Evolutionary conservation across 2,888 invertebrate genomes (phyloP), one percentile per base, ranked within the genome.

Genomic region (Orgyia antiqua): DNA sequence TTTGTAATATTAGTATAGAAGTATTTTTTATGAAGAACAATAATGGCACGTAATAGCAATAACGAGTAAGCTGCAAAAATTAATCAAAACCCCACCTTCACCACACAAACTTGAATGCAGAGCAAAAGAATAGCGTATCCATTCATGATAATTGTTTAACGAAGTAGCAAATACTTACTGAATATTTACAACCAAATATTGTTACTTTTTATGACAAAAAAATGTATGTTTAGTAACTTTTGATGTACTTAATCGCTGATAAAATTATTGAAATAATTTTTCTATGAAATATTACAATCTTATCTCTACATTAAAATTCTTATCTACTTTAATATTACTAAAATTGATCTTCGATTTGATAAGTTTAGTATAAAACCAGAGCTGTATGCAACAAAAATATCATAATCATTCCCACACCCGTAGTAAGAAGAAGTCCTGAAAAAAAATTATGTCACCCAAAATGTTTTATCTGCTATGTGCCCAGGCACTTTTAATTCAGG

Each of bases 61-160:
- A n/a, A n/a, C n/a, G n/a, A n/a, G n/a, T n/a, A n/a, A n/a, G n/a
- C n/a, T n/a, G n/a, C n/a, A n/a, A n/a, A n/a, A n/a, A n/a, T n/a
- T n/a, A n/a, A n/a, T n/a, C n/a, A n/a, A 9, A 12, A 1, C 8
- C 29, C 29, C 4, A 48, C 47, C 35, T 44, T 41, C 17, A 47
- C 29, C 36, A 48, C 37, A 33, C 33, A 47, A 38, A 39, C 39
- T 33, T 45, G 48, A 29, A 48, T 15, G 35, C 42, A 48, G 29
- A 49, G n/a, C 6, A 48, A 20, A 9, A 36, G 15, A 26, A 48
- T 25, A 13, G 36, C 10, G 30, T 40, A 36, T 15, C 34, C 23
- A 33, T 33, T 36, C 46, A 47, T 47, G 30, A 15, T 45, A 13
- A n/a, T n/a, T n/a, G n/a, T n/a, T n/a, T n/a, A n/a, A n/a, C n/a